These are phyloP conservation scores for Bimastos eiseni DNA, from an alignment of 2,888 invertebrate genomes.

Conservation along the genomic window DNA sequence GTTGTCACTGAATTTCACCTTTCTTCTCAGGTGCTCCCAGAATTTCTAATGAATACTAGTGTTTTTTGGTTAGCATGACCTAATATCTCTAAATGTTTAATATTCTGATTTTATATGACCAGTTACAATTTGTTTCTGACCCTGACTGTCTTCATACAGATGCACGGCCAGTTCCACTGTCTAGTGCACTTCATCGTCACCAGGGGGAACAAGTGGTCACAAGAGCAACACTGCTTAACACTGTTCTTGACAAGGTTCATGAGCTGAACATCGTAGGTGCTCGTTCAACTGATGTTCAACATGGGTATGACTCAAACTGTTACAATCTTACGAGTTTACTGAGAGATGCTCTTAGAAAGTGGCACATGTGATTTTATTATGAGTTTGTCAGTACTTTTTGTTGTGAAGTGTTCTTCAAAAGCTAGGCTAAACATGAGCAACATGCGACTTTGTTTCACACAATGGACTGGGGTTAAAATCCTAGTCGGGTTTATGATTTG, in stretches of 20 bases:
- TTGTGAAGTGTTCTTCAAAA: not conserved
- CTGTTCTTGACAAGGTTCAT: conserved; percentile 65
- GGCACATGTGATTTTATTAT: not conserved
- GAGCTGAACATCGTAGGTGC: conserved; percentile 51
- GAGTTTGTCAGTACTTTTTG: not conserved
- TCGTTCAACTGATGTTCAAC: not conserved
- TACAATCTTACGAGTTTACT: not conserved
- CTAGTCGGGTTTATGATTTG: not conserved
- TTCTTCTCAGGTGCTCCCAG: too few relatives aligned
- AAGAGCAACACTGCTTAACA: conserved; percentile 64
- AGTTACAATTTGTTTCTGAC: not conserved
- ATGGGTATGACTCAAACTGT: not conserved
- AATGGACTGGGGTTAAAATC: not conserved
- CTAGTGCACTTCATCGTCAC: conserved; percentile 52
- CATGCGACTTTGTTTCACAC: not conserved
- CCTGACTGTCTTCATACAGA: conserved; percentile 43
- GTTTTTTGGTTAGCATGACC: too few relatives aligned
- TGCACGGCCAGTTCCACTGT: conserved; percentile 55
- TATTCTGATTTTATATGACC: too few relatives aligned
- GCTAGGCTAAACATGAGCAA: too few relatives aligned
- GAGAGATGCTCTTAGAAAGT: not conserved
- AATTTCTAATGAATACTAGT: too few relatives aligned
- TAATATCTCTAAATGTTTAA: too few relatives aligned
- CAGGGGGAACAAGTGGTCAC: conserved; percentile 62
- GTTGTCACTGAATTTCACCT: too few relatives aligned